phyloP scores from a whole-genome alignment of 2,888 invertebrate species.

The Mesoligia furuncula region DNA sequence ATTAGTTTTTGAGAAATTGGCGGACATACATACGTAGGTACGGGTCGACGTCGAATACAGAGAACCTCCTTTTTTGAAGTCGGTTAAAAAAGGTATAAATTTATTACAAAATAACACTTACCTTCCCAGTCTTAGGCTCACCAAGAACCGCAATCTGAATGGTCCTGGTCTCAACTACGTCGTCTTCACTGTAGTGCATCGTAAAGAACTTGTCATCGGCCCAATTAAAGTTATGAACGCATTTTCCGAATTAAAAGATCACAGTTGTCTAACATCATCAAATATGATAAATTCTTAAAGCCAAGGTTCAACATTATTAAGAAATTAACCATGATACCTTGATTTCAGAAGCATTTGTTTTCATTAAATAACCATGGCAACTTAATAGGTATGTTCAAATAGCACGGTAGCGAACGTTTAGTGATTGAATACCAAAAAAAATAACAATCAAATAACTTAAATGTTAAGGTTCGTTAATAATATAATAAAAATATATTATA shows the following conservation, averaged over 20 bases:
- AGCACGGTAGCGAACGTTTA: neutral
- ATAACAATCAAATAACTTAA: neutral
- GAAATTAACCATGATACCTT: slow-evolving; percentile 12
- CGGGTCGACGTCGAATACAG: no score
- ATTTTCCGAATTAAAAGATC: slow-evolving; percentile 36
- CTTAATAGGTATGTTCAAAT: slow-evolving; percentile 45
- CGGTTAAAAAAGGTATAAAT: no score
- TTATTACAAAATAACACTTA: slow-evolving; percentile 81
- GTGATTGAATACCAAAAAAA: neutral
- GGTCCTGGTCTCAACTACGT: slow-evolving; percentile 90
- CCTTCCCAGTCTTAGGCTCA: slow-evolving; percentile 95
- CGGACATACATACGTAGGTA: no score
- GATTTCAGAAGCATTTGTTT: slow-evolving; percentile 61
- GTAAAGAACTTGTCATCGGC: slow-evolving; percentile 38
- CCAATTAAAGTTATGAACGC: slow-evolving; percentile 46
- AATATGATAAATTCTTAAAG: slow-evolving; percentile 8
- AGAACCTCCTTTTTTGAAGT: no score
- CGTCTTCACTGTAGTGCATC: slow-evolving; percentile 93
- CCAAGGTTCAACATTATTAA: slow-evolving; percentile 7
- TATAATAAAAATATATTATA: neutral
- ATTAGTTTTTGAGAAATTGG: no score
- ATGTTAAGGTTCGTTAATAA: neutral
- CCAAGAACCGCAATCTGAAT: slow-evolving; percentile 95
- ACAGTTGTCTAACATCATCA: slow-evolving; percentile 19
- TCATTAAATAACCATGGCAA: slow-evolving; percentile 73